Percentiles rank a stretch among this genome's conserved stretches.
Conservation (phyloP, 2,888 invertebrate genomes). For the Theodoxus fluviatilis region DNA sequence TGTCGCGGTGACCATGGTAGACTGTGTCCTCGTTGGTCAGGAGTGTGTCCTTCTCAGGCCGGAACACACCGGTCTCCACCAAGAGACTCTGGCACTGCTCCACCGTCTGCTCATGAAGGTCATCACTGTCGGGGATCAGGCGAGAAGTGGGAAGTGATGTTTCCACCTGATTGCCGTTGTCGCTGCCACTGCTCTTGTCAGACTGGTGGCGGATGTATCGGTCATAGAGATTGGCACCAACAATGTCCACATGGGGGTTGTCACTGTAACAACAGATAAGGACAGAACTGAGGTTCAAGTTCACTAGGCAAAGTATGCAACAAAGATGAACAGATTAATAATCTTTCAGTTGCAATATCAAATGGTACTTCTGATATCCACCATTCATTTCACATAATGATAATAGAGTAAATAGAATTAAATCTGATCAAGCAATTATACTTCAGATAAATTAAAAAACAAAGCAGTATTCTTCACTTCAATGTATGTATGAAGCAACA, state of each 20-base stretch:
- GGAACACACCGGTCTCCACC: slow-evolving; percentile 63
- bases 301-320: no score
- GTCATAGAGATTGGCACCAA: slow-evolving; percentile 64
- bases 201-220: slow-evolving; percentile 46
- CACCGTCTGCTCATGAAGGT: slow-evolving; percentile 56
- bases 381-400: no score
- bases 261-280: no score
- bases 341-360: no score
- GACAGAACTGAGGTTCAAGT: no score
- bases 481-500: not conserved
- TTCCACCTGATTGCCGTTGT: slow-evolving; percentile 15
- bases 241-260: slow-evolving; percentile 63
- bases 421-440: no score
- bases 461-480: no score
- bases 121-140: slow-evolving; percentile 50
- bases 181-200: slow-evolving; percentile 34
- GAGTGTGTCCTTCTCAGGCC: slow-evolving; percentile 36
- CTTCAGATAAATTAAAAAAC: no score
- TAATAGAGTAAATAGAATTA: no score
- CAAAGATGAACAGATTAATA: no score
- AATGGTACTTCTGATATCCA: no score
- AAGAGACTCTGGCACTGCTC: slow-evolving; percentile 54
- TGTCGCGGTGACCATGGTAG: slow-evolving; percentile 62
- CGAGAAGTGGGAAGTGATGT: slow-evolving; percentile 48
- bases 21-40: slow-evolving; percentile 37